Conservation (phyloP, 1,140 invertebrate genomes). For the Helicoverpa armigera region DNA sequence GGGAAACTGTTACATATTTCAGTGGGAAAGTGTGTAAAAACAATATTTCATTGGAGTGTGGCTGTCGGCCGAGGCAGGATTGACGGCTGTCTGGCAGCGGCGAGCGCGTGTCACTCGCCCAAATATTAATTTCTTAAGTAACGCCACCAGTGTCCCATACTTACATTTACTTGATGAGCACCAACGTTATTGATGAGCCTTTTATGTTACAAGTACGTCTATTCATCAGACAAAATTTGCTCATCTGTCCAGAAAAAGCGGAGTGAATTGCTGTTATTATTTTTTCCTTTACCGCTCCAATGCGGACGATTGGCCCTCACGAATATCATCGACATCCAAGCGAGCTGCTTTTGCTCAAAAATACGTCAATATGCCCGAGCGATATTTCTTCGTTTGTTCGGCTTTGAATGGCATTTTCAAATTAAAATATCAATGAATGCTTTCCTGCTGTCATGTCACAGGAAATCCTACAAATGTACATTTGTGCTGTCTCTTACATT, state of each 20-base stretch:
- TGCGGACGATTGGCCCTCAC: conserved; percentile 29
- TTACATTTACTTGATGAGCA: conserved; percentile 66
- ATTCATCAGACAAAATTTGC: conserved; percentile 55
- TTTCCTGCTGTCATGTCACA: conserved; percentile 6
- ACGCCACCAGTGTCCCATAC: conserved; percentile 55
- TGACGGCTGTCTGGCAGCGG: conserved; percentile 34
- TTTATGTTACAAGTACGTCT: conserved; percentile 54
- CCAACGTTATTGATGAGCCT: conserved; percentile 64
- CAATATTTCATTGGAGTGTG: conserved; percentile 42
- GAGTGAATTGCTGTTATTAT: conserved; percentile 40
- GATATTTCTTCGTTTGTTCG: conserved; percentile 42
- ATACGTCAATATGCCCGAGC: conserved; percentile 12
- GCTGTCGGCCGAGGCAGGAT: conserved; percentile 8
- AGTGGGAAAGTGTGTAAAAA: conserved; percentile 34
- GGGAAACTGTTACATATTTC: conserved; percentile 36
- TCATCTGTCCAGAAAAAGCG: conserved; percentile 49
- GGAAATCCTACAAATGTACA: conserved; percentile 11
- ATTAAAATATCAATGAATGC: conserved; percentile 42
- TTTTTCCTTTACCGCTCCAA: conserved; percentile 40
- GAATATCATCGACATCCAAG: conserved; percentile 20
- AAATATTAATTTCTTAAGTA: conserved; percentile 75
- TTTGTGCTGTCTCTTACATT: conserved; percentile 21
- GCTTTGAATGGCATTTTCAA: conserved; percentile 36
- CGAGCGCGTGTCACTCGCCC: conserved; percentile 56
- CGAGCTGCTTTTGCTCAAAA: conserved; percentile 23